Base-by-base conservation (phyloP, 2,797 vertebrate genomes). In the Notolepis coatsorum region DNA sequence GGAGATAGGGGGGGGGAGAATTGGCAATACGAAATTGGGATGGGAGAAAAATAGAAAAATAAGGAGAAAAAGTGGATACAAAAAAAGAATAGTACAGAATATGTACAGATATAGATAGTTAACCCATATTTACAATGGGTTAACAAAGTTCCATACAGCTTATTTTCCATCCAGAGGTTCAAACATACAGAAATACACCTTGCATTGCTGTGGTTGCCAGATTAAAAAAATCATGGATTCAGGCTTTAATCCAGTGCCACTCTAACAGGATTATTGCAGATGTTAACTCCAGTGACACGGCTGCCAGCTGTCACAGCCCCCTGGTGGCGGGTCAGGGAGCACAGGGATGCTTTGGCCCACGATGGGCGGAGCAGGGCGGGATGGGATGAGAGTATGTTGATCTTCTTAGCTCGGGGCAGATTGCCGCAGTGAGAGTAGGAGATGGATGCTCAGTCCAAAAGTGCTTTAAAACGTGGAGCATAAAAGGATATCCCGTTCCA, bases 221-320 rank as follows among this genome's bases (percentile, higher is more conserved):
- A n/a, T n/a, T n/a, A n/a, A n/a, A n/a, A n/a, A n/a, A n/a, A n/a
- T n/a, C n/a, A n/a, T n/a, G n/a, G n/a, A n/a, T n/a, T n/a, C n/a
- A n/a, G n/a, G n/a, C 71, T 87, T 89, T 78, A 81, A 82, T 81
- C 80, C 79, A 86, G 80, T 42, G 54, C 61, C 24, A 35, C 64
- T 76, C 78, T 89, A 90, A 91, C 86, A 85, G 86, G 85, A 91
- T 90, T 88, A 91, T 90, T 88, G 81, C 52, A 45, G 66, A 75
- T 66, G 77, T 74, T 77, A 79, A 81, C 68, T 58, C 75, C 25
- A 10, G 67, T 68, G 75, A 85, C 73, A 60, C 43, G 60, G 66
- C 48, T 59, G 78, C 80, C 88, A 88, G 84, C 84, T 90, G 86
- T 89, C 80, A 54, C 73, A 69, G 54, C 64, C 75, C 79, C 73